These are phyloP conservation scores for Dasyornis broadbenti DNA, from an alignment of 2,113 vertebrate species.

Conservation along the genomic window DNA sequence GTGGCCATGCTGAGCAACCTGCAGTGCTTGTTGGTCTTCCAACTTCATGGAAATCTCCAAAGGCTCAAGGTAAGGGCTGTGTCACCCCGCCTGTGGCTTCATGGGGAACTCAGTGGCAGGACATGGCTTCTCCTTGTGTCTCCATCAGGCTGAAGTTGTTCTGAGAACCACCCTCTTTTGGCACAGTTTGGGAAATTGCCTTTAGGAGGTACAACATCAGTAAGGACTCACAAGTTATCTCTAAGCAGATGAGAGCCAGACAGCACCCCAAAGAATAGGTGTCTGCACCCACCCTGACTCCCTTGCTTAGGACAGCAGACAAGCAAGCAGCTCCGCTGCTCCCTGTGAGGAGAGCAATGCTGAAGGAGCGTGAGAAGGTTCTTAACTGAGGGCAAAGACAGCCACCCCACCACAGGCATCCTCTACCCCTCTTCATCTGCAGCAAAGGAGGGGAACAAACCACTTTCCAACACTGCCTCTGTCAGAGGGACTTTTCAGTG, in stretches of 20 bases:
- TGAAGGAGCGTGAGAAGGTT: not conserved
- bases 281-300: not conserved
- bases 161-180: not conserved
- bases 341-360: not conserved
- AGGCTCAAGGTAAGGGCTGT: not conserved
- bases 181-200: not conserved
- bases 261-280: not conserved
- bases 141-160: not conserved
- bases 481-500: not conserved
- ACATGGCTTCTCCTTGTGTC: not conserved
- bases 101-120: rapidly evolving
- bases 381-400: not conserved
- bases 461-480: rapidly evolving
- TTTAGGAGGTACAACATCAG: not conserved
- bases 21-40: rapidly evolving
- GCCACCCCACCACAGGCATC: not conserved
- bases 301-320: not conserved
- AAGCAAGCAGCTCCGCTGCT: not conserved
- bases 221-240: not conserved
- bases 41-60: not conserved
- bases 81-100: not conserved
- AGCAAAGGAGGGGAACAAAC: not conserved
- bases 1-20: not conserved
- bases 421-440: not conserved
- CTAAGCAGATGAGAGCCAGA: not conserved